Percentiles rank a stretch among this genome's conserved stretches.
These are phyloP conservation scores for Dolichallabes microphthalmus DNA, from an alignment of 2,113 vertebrate genomes.

Conservation along the genomic window DNA sequence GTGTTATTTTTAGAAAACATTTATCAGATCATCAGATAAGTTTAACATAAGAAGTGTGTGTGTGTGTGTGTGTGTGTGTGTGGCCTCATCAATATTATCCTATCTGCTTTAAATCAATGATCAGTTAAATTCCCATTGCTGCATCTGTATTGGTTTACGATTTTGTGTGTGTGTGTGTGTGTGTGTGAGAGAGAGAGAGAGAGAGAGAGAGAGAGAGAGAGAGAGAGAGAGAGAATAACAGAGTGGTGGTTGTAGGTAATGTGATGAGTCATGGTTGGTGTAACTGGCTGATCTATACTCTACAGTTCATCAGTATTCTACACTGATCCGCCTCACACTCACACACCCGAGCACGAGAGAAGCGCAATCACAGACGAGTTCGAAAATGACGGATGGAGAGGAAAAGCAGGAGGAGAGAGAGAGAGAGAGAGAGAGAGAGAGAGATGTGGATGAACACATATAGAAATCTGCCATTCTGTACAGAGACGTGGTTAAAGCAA, in stretches of 20 bases:
- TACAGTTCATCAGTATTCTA: slow-evolving; percentile 48
- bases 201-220: slow-evolving; percentile 3
- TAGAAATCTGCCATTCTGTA: background rate
- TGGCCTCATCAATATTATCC: background rate
- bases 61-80: background rate
- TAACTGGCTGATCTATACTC: slow-evolving; percentile 37
- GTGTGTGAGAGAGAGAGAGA: background rate
- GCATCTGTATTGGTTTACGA: background rate
- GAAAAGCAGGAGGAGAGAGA: slow-evolving; percentile 22
- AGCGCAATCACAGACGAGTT: background rate
- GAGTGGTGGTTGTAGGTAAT: background rate
- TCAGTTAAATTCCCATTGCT: slow-evolving; percentile 10
- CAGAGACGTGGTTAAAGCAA: background rate
- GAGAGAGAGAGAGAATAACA: slow-evolving; percentile 9
- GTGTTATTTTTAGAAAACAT: background rate
- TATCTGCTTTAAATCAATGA: slow-evolving; percentile 14
- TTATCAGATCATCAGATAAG: background rate
- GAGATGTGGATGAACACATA: slow-evolving; percentile 31
- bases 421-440: background rate
- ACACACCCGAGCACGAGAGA: slow-evolving; percentile 17
- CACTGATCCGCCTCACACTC: slow-evolving; percentile 27
- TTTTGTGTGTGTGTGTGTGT: slow-evolving; percentile 19
- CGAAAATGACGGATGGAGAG: slow-evolving; percentile 9
- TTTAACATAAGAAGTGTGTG: background rate
- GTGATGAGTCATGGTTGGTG: slow-evolving; percentile 50